Evolutionary conservation across 2,797 vertebrate species (phyloP), one percentile per base, ranked within the genome.

Genomic region (Gambelia wislizenii): DNA sequence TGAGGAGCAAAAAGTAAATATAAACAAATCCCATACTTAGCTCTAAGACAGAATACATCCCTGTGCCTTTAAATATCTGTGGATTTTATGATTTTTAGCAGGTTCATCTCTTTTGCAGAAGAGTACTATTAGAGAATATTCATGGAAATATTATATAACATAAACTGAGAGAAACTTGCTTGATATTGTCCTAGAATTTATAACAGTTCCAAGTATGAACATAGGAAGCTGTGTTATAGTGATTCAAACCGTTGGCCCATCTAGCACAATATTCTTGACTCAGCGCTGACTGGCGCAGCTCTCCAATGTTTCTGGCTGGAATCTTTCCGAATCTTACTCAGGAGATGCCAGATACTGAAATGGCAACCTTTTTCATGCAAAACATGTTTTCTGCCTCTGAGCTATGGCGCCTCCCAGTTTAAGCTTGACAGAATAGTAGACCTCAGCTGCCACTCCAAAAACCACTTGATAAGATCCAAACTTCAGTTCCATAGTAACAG

Each of bases 391-490:
- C 20, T 42, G n/a, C 39, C 70, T 42, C 39, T 75, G 39, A 75
- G 36, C 36, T 22, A 18, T 75, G 72, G 36, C 39, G 12, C 42
- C 44, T 76, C 54, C 64, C 56, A 74, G 54, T 89, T 67, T 18
- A 44, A 72, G 72, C 33, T 69, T 61, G 54, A 49, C 74, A 72
- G 33, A 42, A 14, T 67, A 27, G 82, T 69, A 39, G 69, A 27
- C 30, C n/a, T 64, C 54, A 85, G 36, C 36, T 81, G 86, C 54
- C 30, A 44, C 42, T 81, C 30, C 12, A 39, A 67, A 30, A n/a
- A 75, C 64, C 83, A 64, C n/a, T 10, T 75, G 59, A 76, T 47
- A 49, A 67, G 36, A 74, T n/a, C 36, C 80, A 90, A 87, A 83
- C 49, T 76, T 77, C 36, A 54, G n/a, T 78, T 83, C 39, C 74